A percentile compares a stretch with the other conserved stretches of the same genome.
Conservation (phyloP, 1,140 invertebrate species). For the Lepidurus apus region DNA sequence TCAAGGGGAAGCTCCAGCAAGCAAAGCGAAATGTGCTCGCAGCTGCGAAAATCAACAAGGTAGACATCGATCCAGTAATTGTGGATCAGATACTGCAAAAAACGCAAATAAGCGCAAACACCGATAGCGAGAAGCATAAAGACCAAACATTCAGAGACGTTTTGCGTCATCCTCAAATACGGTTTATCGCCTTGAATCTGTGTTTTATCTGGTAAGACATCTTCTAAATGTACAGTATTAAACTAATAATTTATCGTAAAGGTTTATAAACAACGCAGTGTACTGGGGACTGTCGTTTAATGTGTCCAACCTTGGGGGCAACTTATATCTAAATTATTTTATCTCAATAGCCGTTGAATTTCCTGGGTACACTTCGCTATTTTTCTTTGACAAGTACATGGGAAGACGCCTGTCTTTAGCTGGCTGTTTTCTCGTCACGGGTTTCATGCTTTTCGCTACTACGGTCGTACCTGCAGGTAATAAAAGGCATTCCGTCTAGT, state of each 20-base stretch:
- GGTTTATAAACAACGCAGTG: conserved; percentile 23
- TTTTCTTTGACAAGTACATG: conserved; percentile 31
- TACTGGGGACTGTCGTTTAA: conserved; percentile 36
- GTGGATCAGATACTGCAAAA: background rate
- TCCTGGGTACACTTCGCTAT: conserved; percentile 28
- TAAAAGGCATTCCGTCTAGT: background rate
- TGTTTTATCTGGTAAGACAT: background rate
- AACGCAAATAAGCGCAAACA: background rate
- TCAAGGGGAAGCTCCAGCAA: conserved; percentile 42
- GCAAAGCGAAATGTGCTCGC: conserved; percentile 40
- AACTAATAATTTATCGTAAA: background rate
- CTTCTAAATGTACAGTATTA: background rate
- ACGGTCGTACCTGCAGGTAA: conserved; percentile 31
- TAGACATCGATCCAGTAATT: background rate
- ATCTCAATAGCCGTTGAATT: conserved; percentile 25
- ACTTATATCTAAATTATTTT: conserved; percentile 29
- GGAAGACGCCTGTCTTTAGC: conserved; percentile 30
- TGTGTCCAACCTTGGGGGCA: conserved; percentile 28
- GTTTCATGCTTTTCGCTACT: conserved; percentile 26
- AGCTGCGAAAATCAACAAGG: conserved; percentile 40
- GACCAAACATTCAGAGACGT: background rate
- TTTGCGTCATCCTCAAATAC: too few relatives aligned
- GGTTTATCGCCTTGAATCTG: background rate
- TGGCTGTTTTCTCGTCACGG: background rate
- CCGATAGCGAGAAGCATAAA: background rate